Conservation (phyloP, 2,888 invertebrate genomes). For the Melinaea menophilus region DNA sequence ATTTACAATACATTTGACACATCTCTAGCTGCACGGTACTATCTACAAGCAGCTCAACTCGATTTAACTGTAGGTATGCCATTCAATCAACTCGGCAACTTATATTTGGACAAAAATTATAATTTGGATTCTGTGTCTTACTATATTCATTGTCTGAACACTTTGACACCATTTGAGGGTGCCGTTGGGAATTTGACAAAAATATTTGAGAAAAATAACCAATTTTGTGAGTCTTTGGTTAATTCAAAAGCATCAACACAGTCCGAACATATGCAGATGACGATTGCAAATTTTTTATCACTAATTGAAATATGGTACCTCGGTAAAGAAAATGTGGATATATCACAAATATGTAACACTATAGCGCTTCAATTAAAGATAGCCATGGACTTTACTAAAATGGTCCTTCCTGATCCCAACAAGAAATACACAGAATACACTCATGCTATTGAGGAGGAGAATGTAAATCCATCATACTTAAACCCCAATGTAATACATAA, state of each 20-base stretch:
- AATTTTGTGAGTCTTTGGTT: slow-evolving; percentile 76
- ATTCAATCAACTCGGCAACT: slow-evolving; percentile 94
- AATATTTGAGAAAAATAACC: slow-evolving; percentile 82
- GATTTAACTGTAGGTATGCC: slow-evolving; percentile 92
- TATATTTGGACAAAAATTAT: slow-evolving; percentile 87
- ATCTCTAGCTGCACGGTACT: slow-evolving; percentile 87
- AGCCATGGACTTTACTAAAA: slow-evolving; percentile 78
- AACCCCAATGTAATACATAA: slow-evolving; percentile 87
- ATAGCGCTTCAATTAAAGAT: slow-evolving; percentile 85
- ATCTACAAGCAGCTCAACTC: slow-evolving; percentile 87
- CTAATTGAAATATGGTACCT: slow-evolving; percentile 81
- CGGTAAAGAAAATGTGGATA: slow-evolving; percentile 80
- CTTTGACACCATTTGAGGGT: slow-evolving; percentile 90
- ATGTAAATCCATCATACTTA: slow-evolving; percentile 75
- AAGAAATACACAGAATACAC: slow-evolving; percentile 72
- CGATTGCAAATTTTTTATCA: slow-evolving; percentile 73
- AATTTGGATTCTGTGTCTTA: slow-evolving; percentile 93
- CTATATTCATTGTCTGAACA: slow-evolving; percentile 90
- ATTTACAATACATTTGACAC: slow-evolving; percentile 83
- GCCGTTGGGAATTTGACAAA: slow-evolving; percentile 91
- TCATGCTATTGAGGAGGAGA: slow-evolving; percentile 71
- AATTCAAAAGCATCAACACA: slow-evolving; percentile 65
- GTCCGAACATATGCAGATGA: slow-evolving; percentile 70
- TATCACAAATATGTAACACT: slow-evolving; percentile 82
- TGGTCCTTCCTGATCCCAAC: slow-evolving; percentile 72